These are phyloP conservation scores for Zelostemma sp. DNA, from an alignment of 1,140 invertebrate species.

Conservation along the genomic window DNA sequence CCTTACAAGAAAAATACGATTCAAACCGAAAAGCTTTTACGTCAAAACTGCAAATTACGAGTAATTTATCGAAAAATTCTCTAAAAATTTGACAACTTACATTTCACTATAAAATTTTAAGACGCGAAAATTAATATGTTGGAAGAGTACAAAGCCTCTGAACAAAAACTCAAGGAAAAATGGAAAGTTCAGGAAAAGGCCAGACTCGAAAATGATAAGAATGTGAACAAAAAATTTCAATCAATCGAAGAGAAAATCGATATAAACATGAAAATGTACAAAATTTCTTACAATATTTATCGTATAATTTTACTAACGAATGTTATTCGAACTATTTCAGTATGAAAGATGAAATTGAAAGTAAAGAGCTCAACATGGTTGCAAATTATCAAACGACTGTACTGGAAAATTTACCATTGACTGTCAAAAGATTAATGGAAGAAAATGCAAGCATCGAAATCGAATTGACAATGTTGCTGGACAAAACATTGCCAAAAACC, in stretches of 20 bases:
- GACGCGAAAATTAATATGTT: constrained; percentile 55
- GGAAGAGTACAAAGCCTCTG: constrained; percentile 54
- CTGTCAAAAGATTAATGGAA: constrained; percentile 49
- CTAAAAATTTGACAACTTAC: not conserved
- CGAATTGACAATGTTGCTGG: constrained; percentile 27
- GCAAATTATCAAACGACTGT: constrained; percentile 50
- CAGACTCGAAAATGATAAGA: constrained; percentile 37
- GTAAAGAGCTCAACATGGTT: constrained; percentile 44
- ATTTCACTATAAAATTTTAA: constrained; percentile 23
- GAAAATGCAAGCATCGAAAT: constrained; percentile 58
- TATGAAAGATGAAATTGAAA: constrained; percentile 55
- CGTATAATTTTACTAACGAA: not conserved
- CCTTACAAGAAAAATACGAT: constrained; percentile 47
- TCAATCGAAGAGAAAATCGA: constrained; percentile 45
- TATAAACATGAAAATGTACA: constrained; percentile 55
- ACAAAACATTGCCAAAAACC: constrained; percentile 5
- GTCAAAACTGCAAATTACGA: constrained; percentile 52
- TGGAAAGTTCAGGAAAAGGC: constrained; percentile 27
- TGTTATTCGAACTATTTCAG: constrained; percentile 36
- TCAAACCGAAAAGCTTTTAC: constrained; percentile 40
- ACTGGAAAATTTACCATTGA: constrained; percentile 23
- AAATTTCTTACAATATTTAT: not conserved
- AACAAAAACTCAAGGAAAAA: constrained; percentile 41
- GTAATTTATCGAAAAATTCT: constrained; percentile 43
- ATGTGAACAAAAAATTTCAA: constrained; percentile 29